A percentile compares a stretch with the other conserved stretches of the same genome.
These are phyloP conservation scores for Scrobipalpa costella DNA, from an alignment of 2,888 invertebrate genomes.

Conservation along the genomic window DNA sequence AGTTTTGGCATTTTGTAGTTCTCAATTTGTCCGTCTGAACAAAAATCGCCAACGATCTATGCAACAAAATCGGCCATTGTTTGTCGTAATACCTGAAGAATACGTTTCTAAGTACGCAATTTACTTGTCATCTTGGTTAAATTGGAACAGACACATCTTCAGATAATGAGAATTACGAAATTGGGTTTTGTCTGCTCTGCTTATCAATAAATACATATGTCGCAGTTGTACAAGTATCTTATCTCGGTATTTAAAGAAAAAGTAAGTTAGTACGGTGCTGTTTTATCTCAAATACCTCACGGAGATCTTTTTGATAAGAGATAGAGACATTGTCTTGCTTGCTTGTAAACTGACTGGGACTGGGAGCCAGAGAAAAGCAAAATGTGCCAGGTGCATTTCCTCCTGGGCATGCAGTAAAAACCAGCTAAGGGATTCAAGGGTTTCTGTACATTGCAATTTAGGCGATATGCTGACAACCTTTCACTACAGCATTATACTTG, in stretches of 20 bases:
- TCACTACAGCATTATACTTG: too few relatives aligned
- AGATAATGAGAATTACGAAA: neutral
- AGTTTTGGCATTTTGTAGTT: too few relatives aligned
- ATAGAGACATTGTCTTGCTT: neutral
- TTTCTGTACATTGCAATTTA: too few relatives aligned
- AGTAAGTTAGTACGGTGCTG: conserved; percentile 10
- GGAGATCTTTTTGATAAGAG: neutral
- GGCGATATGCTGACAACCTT: too few relatives aligned
- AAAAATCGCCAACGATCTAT: too few relatives aligned
- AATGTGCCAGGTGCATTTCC: too few relatives aligned
- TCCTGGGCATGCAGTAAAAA: too few relatives aligned
- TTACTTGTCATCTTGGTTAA: neutral
- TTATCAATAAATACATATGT: neutral
- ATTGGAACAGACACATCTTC: neutral
- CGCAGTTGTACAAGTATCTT: neutral
- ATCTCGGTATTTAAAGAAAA: neutral
- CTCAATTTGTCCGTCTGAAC: too few relatives aligned
- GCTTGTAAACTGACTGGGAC: neutral
- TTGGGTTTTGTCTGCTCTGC: conserved; percentile 6
- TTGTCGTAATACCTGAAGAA: neutral
- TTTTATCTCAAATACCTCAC: neutral
- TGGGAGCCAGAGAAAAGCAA: too few relatives aligned
- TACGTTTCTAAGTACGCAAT: conserved; percentile 2
- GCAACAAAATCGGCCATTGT: too few relatives aligned
- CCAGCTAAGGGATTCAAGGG: too few relatives aligned